phyloP scores from a whole-genome alignment of 2,888 invertebrate species.

The Catocala nupta region DNA sequence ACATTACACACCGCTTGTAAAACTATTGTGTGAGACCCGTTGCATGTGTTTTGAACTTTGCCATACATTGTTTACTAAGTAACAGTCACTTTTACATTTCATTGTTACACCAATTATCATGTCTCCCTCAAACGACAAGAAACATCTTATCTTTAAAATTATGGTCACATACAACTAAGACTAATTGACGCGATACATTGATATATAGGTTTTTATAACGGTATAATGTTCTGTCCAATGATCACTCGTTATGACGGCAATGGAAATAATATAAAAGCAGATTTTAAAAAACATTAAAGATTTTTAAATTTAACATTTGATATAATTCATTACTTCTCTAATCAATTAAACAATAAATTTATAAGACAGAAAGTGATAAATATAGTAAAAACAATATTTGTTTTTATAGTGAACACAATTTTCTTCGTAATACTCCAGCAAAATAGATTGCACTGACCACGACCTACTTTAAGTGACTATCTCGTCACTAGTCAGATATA shows the following conservation, averaged over 20 bases:
- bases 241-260: background rate
- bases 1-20: slow-evolving; percentile 13
- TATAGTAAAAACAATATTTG: no score
- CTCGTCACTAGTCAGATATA: no score
- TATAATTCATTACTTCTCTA: no score
- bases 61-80: slow-evolving; percentile 43
- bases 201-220: background rate
- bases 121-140: slow-evolving; percentile 22
- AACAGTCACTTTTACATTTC: slow-evolving; percentile 45
- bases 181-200: background rate
- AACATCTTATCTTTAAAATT: slow-evolving; percentile 32
- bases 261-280: background rate
- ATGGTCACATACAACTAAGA: slow-evolving; percentile 14
- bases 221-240: background rate
- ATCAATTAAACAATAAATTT: no score
- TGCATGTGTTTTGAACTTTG: slow-evolving; percentile 45
- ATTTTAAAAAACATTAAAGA: background rate
- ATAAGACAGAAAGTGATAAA: no score
- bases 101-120: slow-evolving; percentile 40
- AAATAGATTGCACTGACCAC: no score
- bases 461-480: no score
- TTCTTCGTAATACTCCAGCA: no score
- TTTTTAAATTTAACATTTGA: background rate
- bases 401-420: no score
- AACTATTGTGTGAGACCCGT: slow-evolving; percentile 36